phyloP scores from a whole-genome alignment of 2,797 vertebrate genomes.

The Sarcoramphus papa region DNA sequence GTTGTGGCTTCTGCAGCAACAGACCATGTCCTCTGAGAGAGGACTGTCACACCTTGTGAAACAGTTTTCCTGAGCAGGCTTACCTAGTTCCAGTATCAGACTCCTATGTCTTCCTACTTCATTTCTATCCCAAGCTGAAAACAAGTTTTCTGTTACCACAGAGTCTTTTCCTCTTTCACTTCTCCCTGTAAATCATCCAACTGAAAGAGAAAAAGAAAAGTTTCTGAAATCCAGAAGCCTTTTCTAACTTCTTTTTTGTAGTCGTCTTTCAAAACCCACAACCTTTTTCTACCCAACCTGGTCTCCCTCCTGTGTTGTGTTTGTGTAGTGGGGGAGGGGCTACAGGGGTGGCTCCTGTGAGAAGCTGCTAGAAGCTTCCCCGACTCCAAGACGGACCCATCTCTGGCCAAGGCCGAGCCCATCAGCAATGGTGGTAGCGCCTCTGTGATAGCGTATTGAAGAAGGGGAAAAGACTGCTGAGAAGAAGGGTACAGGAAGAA shows the following conservation, averaged over 20 bases:
- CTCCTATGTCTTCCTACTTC: neutral
- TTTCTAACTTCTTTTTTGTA: neutral
- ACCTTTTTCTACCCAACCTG: neutral
- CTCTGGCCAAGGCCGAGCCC: too few relatives aligned
- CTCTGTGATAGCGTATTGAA: too few relatives aligned
- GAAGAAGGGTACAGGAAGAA: too few relatives aligned
- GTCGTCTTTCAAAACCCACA: neutral
- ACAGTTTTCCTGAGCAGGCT: neutral
- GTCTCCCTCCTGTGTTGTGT: neutral
- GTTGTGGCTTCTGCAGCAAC: neutral
- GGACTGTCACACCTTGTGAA: neutral
- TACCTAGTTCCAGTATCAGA: neutral
- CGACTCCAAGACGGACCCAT: too few relatives aligned
- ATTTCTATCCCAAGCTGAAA: neutral
- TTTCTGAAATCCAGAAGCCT: neutral
- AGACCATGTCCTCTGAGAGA: neutral
- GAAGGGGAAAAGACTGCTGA: too few relatives aligned
- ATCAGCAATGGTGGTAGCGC: too few relatives aligned
- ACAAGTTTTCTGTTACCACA: neutral
- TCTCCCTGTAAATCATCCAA: neutral
- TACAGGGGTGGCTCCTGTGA: too few relatives aligned
- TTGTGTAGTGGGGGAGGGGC: too few relatives aligned
- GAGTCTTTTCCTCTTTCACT: neutral
- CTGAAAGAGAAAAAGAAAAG: neutral
- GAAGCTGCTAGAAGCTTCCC: too few relatives aligned